phyloP scores from a whole-genome alignment of 2,797 vertebrate species.

The Xyrichtys novacula region DNA sequence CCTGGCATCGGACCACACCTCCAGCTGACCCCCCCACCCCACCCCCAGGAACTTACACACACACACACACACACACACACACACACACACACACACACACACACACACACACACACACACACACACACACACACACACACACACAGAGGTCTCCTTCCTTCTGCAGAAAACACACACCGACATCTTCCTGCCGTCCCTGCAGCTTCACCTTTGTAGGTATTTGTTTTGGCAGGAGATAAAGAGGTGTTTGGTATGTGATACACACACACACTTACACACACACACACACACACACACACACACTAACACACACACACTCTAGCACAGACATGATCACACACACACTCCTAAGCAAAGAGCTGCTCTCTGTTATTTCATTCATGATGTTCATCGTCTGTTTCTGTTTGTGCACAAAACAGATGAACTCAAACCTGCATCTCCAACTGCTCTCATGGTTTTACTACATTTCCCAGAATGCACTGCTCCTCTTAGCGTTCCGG shows the following conservation, averaged over 20 bases:
- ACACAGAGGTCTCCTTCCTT: neutral
- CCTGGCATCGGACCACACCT: constrained; percentile 48
- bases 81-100: neutral
- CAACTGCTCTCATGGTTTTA: neutral
- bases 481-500: neutral
- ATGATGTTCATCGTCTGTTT: neutral
- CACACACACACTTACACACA: neutral
- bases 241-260: neutral
- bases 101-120: constrained; percentile 7
- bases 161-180: neutral
- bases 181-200: constrained; percentile 4
- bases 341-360: neutral
- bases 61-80: constrained; percentile 24
- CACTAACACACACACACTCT: constrained; percentile 2
- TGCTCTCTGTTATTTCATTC: neutral
- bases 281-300: neutral
- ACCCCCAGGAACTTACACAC: constrained; percentile 9
- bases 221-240: constrained; percentile 5
- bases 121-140: neutral
- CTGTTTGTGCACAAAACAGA: no score
- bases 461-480: constrained; percentile 1
- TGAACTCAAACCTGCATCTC: neutral
- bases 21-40: constrained; percentile 18
- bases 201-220: constrained; percentile 7
- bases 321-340: neutral